Conservation (phyloP, 92 coral and sea anemone genomes). For the Phenganax subtilis region DNA sequence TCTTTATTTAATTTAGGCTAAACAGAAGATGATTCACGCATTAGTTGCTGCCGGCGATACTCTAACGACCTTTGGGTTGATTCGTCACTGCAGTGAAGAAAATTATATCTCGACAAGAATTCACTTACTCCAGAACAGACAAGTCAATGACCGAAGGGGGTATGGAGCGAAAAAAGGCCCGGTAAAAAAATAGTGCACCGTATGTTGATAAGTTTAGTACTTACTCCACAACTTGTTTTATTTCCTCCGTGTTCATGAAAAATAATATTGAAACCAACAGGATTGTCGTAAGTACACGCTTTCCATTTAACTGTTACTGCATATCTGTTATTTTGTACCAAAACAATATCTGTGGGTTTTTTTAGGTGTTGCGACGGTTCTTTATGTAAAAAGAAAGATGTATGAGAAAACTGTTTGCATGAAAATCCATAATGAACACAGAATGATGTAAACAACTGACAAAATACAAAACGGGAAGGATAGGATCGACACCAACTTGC, state of each 20-base stretch:
- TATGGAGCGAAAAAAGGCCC: neutral
- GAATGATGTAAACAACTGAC: too few species aligned
- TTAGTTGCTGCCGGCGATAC: too few species aligned
- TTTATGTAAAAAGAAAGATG: neutral
- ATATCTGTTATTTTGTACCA: neutral
- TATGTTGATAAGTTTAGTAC: neutral
- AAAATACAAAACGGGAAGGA: too few species aligned
- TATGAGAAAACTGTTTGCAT: neutral
- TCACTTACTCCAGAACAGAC: too few species aligned
- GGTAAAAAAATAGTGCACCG: neutral
- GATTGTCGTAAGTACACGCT: slow-evolving; percentile 13
- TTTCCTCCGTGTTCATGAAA: neutral
- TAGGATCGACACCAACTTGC: too few species aligned
- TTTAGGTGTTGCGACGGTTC: neutral
- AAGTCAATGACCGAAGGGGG: neutral
- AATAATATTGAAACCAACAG: neutral
- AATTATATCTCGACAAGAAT: too few species aligned
- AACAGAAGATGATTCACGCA: neutral
- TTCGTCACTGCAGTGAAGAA: too few species aligned
- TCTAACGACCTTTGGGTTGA: too few species aligned
- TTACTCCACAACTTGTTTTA: neutral
- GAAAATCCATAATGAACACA: too few species aligned
- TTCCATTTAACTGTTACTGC: neutral
- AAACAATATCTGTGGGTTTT: neutral
- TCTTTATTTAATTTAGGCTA: neutral